A percentile compares a stretch with the other conserved stretches of the same genome.
phyloP scores from a whole-genome alignment of 2,888 invertebrate species.

The Theodoxus fluviatilis region DNA sequence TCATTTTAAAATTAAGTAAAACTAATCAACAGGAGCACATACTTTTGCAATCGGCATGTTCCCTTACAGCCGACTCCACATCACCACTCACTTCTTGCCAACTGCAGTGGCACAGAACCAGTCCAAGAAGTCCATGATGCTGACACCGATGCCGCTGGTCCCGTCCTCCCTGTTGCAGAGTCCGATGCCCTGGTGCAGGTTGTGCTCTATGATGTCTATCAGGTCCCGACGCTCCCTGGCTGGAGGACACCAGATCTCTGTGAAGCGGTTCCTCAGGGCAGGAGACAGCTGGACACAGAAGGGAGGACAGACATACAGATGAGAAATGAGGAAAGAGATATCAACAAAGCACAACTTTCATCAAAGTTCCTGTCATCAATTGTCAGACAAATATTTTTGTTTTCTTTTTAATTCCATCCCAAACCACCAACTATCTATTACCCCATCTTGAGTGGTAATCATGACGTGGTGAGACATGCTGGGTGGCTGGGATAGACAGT shows the following conservation, averaged over 20 bases:
- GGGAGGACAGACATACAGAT: background rate
- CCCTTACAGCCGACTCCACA: too few relatives aligned
- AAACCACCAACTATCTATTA: too few relatives aligned
- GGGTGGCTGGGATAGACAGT: too few relatives aligned
- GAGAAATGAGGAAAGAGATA: too few relatives aligned
- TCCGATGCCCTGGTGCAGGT: conserved; percentile 72
- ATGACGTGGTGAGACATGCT: too few relatives aligned
- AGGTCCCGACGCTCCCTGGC: conserved; percentile 73
- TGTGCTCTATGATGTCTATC: conserved; percentile 81
- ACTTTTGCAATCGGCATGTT: too few relatives aligned
- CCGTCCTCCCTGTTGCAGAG: conserved; percentile 68
- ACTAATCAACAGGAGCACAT: too few relatives aligned
- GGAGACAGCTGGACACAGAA: conserved; percentile 77
- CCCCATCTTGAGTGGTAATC: too few relatives aligned
- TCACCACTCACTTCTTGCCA: conserved; percentile 71
- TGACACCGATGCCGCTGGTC: conserved; percentile 70
- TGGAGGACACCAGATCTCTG: conserved; percentile 95
- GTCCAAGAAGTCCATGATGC: conserved; percentile 81
- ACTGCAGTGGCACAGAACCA: conserved; percentile 78
- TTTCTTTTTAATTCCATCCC: background rate
- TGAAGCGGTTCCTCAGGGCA: conserved; percentile 94
- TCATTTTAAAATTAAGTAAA: too few relatives aligned
- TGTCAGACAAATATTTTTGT: background rate
- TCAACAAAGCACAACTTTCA: too few relatives aligned
- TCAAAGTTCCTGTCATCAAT: background rate